These are phyloP conservation scores for Pedionomus torquatus DNA, from an alignment of 2,113 vertebrate species.

Conservation along the genomic window DNA sequence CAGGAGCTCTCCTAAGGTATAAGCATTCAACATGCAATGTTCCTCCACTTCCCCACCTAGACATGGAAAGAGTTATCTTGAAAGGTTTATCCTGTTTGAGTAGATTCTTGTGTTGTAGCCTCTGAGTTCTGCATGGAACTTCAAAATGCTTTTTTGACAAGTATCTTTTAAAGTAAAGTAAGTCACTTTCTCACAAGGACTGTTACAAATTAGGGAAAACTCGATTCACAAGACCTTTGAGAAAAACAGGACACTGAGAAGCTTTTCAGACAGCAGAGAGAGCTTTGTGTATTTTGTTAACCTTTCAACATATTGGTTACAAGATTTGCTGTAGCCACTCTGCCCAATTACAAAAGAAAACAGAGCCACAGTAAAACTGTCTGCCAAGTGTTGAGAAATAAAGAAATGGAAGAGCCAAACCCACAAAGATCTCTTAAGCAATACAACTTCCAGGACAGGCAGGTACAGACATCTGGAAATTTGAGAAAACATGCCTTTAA, in stretches of 20 bases:
- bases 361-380: not conserved
- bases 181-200: not conserved
- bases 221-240: not conserved
- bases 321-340: not conserved
- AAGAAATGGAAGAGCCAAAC: constrained; percentile 1
- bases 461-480: constrained; percentile 15
- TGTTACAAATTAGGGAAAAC: not conserved
- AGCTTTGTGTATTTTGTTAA: constrained; percentile 35
- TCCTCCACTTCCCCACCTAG: not conserved
- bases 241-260: not conserved
- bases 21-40: not conserved
- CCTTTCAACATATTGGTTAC: constrained; percentile 4
- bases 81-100: not conserved
- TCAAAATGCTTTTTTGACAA: not conserved
- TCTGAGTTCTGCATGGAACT: not conserved
- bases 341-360: constrained; percentile 2
- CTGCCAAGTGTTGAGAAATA: constrained; percentile 29
- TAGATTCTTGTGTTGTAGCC: not conserved
- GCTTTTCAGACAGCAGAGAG: not conserved
- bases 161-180: not conserved
- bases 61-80: not conserved
- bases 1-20: not conserved
- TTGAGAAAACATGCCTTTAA: not conserved
- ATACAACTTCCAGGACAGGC: not conserved
- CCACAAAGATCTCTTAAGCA: constrained; percentile 1